Evolutionary conservation across 2,113 vertebrate species (phyloP), one percentile per base, ranked within the genome.

Genomic region (Daubentonia madagascariensis): DNA sequence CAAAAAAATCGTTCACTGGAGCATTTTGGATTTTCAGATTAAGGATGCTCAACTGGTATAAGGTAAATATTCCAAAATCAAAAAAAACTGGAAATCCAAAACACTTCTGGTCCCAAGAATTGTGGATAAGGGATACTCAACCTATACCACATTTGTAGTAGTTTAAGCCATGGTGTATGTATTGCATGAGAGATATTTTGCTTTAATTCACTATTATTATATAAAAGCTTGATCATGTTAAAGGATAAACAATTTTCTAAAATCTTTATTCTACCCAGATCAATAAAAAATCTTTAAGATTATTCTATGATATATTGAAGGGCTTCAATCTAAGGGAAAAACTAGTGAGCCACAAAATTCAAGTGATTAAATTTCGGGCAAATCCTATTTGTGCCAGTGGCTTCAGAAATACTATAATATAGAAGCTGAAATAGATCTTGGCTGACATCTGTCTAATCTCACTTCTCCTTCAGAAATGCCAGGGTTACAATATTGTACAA

Each of bases 221-320:
- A 37, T 72, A 93, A 92, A 76, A 94, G 35, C 13, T 73, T 97
- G 28, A 83, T 57, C n/a, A 72, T n/a, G 50, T 52, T 94, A 92
- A 95, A 94, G 8, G 28, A 78, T 40, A 16, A 61, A 48, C n/a
- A 54, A 40, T 70, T 70, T 85, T 84, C 40, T 57, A 93, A n/a
- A 72, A 32, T 86, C 83, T 85, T 14, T 85, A 63, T 70, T 94
- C 65, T 81, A 85, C 18, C 18, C 28, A 83, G 28, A 89, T 78
- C 61, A 96, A 54, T n/a, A 13, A 79, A 97, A 96, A 94, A 52
- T 72, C 48, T 68, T 95, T 85, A 95, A 54, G 70, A 90, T 95
- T 83, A 79, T 89, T 50, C 79, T 86, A 43, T 57, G 2, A 70
- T 61, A 86, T 32, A 81, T 20, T 40, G 28, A 89, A 6, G 37